Conservation (phyloP, 1,140 invertebrate species). For the Tigriopus japonicus region DNA sequence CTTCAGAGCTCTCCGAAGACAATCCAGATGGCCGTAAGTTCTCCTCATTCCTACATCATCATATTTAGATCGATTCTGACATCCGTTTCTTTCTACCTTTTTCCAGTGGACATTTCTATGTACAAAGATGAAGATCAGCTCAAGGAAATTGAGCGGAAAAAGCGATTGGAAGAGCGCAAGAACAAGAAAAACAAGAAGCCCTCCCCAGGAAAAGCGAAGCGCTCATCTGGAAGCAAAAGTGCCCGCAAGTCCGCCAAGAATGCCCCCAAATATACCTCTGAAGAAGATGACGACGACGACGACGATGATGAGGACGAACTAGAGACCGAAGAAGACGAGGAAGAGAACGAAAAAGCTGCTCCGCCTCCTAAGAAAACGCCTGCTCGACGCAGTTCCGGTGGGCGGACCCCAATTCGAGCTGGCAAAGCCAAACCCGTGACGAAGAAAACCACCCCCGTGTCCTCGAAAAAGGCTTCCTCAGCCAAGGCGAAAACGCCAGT, state of each 20-base stretch:
- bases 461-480: too few species aligned
- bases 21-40: conserved; percentile 65
- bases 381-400: too few species aligned
- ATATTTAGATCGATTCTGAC: background rate
- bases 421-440: too few species aligned
- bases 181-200: conserved; percentile 12
- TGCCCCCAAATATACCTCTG: background rate
- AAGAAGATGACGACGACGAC: conserved; percentile 15
- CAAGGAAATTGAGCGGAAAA: conserved; percentile 36
- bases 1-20: conserved; percentile 49
- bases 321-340: too few species aligned
- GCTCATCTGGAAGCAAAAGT: background rate
- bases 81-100: conserved; percentile 17
- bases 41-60: too few species aligned
- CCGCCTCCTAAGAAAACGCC: too few species aligned
- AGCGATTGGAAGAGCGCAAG: conserved; percentile 5
- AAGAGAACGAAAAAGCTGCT: too few species aligned
- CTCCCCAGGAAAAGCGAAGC: background rate
- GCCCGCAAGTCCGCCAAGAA: background rate
- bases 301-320: conserved; percentile 12
- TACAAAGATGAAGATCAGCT: conserved; percentile 57
- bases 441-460: too few species aligned
- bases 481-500: too few species aligned
- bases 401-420: too few species aligned
- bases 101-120: conserved; percentile 53